phyloP scores from a whole-genome alignment of 2,888 invertebrate genomes.

The Didymodactylos carnosus region DNA sequence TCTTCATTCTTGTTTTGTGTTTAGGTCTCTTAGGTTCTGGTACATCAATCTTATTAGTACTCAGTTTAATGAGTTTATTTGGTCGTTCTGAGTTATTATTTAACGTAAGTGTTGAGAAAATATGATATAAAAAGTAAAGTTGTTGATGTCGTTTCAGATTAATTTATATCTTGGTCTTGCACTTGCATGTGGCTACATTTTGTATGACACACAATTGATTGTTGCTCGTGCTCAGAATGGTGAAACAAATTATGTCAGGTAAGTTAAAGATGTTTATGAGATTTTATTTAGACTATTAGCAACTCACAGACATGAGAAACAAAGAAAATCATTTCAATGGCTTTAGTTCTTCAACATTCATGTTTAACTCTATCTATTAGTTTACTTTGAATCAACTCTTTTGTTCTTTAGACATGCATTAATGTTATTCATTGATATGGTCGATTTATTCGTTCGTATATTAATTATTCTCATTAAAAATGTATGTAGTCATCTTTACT shows the following conservation, averaged over 20 bases:
- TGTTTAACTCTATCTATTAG: no score
- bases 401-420: slow-evolving; percentile 48
- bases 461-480: slow-evolving; percentile 62
- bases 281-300: background rate
- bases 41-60: slow-evolving; percentile 54
- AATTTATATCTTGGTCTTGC: slow-evolving; percentile 69
- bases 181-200: slow-evolving; percentile 77
- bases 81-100: slow-evolving; percentile 58
- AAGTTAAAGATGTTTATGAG: slow-evolving; percentile 18
- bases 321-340: no score
- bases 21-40: slow-evolving; percentile 53
- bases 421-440: slow-evolving; percentile 79
- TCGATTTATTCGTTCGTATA: slow-evolving; percentile 75
- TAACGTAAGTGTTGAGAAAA: slow-evolving; percentile 40
- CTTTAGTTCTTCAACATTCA: no score
- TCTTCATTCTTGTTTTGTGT: background rate
- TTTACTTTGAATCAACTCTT: background rate
- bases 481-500: slow-evolving; percentile 14
- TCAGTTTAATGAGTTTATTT: slow-evolving; percentile 58
- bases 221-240: slow-evolving; percentile 74
- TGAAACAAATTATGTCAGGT: slow-evolving; percentile 66
- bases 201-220: slow-evolving; percentile 90
- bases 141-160: slow-evolving; percentile 39
- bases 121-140: background rate
- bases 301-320: no score